phyloP scores from a whole-genome alignment of 2,113 vertebrate genomes.

The Ailuropoda melanoleuca region DNA sequence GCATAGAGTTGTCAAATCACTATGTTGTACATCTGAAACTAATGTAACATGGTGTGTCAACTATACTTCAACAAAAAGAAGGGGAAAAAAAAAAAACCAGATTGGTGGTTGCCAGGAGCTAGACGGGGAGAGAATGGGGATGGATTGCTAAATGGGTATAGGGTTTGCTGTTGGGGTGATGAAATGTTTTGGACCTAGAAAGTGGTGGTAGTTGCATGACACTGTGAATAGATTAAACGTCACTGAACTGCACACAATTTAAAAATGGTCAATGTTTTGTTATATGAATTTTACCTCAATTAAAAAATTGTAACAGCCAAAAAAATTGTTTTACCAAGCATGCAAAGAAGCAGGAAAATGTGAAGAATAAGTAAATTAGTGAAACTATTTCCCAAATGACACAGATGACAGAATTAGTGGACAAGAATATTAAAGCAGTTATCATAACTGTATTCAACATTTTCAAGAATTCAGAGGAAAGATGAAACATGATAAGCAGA shows the following conservation, averaged over 20 bases:
- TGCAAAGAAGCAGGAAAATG: neutral
- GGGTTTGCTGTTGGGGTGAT: neutral
- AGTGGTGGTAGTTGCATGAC: neutral
- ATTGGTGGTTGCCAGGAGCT: neutral
- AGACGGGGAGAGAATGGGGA: neutral
- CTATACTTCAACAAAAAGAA: neutral
- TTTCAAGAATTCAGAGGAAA: no score
- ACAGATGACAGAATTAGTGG: neutral
- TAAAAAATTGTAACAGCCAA: neutral
- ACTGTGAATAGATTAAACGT: neutral
- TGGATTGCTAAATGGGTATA: neutral
- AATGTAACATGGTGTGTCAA: neutral
- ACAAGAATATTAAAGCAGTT: neutral
- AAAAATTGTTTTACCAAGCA: neutral
- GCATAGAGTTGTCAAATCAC: neutral
- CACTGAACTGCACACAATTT: neutral
- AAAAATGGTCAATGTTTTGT: neutral
- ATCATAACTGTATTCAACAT: neutral
- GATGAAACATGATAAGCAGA: neutral
- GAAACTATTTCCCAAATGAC: neutral
- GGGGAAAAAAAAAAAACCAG: neutral
- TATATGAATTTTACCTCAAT: neutral
- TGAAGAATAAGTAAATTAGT: neutral
- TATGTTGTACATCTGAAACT: neutral
- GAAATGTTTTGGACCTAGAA: neutral